Conservation (phyloP, 2,113 vertebrate genomes). For the Oryzias javanicus region DNA sequence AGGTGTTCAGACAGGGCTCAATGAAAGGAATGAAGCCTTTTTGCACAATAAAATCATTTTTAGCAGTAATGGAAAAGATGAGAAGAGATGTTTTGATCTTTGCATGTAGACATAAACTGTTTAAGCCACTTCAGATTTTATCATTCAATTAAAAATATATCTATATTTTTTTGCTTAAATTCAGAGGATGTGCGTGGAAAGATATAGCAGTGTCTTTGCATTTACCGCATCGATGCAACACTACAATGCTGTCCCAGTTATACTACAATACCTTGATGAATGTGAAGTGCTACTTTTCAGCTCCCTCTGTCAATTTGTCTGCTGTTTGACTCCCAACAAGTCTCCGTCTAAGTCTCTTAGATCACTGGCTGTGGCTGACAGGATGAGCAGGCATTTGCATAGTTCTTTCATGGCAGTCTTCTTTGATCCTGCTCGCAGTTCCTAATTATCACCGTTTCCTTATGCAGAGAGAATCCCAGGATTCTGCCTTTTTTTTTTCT, state of each 20-base stretch:
- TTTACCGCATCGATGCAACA: background rate
- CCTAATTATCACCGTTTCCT: conserved; percentile 64
- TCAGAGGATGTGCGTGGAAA: no score
- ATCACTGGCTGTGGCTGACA: conserved; percentile 47
- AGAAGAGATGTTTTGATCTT: conserved; percentile 25
- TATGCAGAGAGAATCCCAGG: conserved; percentile 34
- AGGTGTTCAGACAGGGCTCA: conserved; percentile 20
- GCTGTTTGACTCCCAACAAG: conserved; percentile 35
- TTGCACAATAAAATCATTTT: conserved; percentile 26
- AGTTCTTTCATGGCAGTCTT: conserved; percentile 57
- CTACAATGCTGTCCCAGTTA: conserved; percentile 22
- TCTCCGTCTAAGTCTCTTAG: conserved; percentile 33
- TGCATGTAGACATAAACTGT: background rate
- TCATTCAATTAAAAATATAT: background rate
- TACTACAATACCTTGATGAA: conserved; percentile 25
- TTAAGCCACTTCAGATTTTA: background rate
- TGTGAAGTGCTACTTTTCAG: conserved; percentile 7
- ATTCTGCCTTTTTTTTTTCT: conserved; percentile 20
- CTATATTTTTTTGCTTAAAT: conserved; percentile 20
- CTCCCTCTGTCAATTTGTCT: conserved; percentile 44
- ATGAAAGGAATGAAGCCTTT: conserved; percentile 35
- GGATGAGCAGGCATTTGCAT: conserved; percentile 57
- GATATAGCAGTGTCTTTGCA: background rate
- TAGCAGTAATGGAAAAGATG: background rate
- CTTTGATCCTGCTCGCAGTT: conserved; percentile 60